Evolutionary conservation across 2,113 vertebrate genomes (phyloP).

Genomic region (Podiceps cristatus): DNA sequence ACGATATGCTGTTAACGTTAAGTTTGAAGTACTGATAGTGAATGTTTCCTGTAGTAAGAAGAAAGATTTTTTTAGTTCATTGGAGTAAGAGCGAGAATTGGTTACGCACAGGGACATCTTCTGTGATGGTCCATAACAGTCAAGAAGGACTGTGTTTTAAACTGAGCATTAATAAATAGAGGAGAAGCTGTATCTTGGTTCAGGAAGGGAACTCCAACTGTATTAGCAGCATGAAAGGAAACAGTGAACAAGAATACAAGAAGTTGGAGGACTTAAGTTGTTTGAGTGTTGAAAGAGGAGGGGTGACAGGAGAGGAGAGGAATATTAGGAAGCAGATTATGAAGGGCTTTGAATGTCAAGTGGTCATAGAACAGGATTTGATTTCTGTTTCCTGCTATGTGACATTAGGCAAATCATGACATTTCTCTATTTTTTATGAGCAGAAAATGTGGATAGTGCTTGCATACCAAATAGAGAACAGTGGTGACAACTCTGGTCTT

Average conservation of each 20-base stretch:
- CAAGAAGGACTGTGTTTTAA: not conserved
- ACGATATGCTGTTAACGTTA: not conserved
- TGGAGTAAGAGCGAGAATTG: not conserved
- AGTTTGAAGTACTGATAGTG: not conserved
- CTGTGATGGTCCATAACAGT: not conserved
- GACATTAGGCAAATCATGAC: slow-evolving; percentile 56
- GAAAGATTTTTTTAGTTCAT: not conserved
- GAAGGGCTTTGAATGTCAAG: slow-evolving; percentile 65
- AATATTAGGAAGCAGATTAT: slow-evolving; percentile 21
- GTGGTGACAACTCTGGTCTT: not conserved
- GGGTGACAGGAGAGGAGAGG: not conserved
- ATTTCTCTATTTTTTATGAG: slow-evolving; percentile 13
- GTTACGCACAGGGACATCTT: not conserved
- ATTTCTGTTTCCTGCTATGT: slow-evolving; percentile 51
- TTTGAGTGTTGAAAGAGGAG: not conserved
- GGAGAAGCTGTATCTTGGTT: not conserved
- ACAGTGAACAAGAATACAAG: not conserved
- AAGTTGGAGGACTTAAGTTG: not conserved
- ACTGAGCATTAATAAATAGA: not conserved
- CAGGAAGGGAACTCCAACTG: not conserved
- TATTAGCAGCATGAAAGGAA: not conserved
- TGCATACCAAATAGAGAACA: slow-evolving; percentile 18
- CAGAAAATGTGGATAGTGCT: not conserved
- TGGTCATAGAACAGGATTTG: slow-evolving; percentile 43
- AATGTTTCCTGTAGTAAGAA: not conserved